Percentiles rank a stretch among this genome's conserved stretches.
phyloP scores from a whole-genome alignment of 2,888 invertebrate species.

The Didymodactylos carnosus region DNA sequence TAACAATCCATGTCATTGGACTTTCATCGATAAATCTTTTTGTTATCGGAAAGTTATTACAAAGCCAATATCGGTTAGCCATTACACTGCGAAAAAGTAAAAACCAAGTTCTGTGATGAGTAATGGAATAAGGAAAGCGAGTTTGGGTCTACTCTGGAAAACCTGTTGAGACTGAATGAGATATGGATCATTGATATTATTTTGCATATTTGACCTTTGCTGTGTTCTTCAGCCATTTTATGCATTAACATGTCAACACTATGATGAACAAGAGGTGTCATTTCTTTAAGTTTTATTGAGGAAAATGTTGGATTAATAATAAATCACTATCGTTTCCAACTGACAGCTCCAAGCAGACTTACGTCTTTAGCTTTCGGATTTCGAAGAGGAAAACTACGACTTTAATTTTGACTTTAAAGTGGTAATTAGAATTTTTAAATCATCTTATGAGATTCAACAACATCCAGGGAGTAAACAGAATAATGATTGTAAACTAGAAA shows the following conservation, averaged over 20 bases:
- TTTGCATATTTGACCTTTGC: not conserved
- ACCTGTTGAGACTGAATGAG: not conserved
- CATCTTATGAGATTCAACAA: too few species aligned
- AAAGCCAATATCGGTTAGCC: not conserved
- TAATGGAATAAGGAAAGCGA: not conserved
- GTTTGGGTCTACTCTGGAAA: not conserved
- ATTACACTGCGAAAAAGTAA: not conserved
- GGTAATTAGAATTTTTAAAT: too few species aligned
- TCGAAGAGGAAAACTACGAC: not conserved
- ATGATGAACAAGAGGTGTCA: slow-evolving; percentile 16
- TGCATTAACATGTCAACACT: slow-evolving; percentile 1
- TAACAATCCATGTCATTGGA: not conserved
- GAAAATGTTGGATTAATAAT: slow-evolving; percentile 38
- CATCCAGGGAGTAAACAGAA: too few species aligned
- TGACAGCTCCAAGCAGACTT: not conserved
- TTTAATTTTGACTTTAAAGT: too few species aligned
- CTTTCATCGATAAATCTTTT: not conserved
- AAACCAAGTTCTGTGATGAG: not conserved
- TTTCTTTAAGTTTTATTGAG: slow-evolving; percentile 35
- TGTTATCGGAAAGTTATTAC: not conserved
- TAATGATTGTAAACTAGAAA: too few species aligned
- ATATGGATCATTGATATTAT: not conserved
- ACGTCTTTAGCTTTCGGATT: not conserved
- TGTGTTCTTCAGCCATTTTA: not conserved
- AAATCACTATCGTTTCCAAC: slow-evolving; percentile 38